Base-by-base conservation (phyloP, 2,888 invertebrate genomes). In the Eupithecia subfuscata region DNA sequence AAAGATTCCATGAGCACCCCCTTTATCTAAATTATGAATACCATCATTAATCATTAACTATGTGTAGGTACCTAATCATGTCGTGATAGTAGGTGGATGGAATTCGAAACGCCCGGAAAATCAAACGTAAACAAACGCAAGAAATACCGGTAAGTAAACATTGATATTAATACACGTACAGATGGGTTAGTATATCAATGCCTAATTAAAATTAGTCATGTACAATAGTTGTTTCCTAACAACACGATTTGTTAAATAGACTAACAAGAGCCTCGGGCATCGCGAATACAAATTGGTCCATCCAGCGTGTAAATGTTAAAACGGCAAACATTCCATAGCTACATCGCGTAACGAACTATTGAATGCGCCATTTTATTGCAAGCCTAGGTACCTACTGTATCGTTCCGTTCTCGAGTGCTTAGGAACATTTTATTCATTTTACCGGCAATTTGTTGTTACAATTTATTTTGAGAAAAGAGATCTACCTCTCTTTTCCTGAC, bases 271-370 rank as follows among this genome's bases (percentile, higher is more conserved):
- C 40, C 68, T 25, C 14, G 43, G 68, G 68, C 22, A 40, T 68
- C 34, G 68, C 68, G 16, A 43, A 68, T 68, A 68, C 68, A 68
- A 68, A 68, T 68, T 68, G 68, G 43, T 68, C 68, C 22, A 68
- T 68, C 68, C 68, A 68, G 68, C 68, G 43, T 37, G 22, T 67
- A 67, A 67, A 67, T 67, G 67, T 43, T 67, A 67, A 67, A 67
- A 67, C 67, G 16, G 43, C 25, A 68, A 68, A 68, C 43, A 68
- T 40, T 68, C 22, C 22, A 8, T 43, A 68, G 22, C 37, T 40
- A 68, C 43, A 68, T 68, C n/a, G 22, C 43, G 43, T 22, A 40
- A 40, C 68, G 68, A 43, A 68, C 40, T 7, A 68, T 68, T 45
- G 43, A 68, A 68, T 43, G 25, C n/a, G 12, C 43, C 67, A 12